These are phyloP conservation scores for Amphiura filiformis DNA, from an alignment of 35 echinoderm and acorn worm species.

Conservation along the genomic window DNA sequence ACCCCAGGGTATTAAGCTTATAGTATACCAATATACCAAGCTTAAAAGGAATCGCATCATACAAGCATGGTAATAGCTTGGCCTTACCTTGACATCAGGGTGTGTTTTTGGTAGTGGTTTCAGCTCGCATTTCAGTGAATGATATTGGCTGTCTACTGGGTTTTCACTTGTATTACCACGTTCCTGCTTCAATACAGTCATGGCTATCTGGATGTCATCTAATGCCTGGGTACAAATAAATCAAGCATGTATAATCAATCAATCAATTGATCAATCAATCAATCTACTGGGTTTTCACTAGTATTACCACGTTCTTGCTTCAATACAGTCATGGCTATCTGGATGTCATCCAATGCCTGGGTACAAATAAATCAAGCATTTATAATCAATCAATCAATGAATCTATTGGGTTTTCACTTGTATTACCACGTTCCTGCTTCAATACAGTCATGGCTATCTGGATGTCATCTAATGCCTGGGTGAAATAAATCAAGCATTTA, in stretches of 20 bases:
- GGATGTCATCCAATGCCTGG: conserved; percentile 76
- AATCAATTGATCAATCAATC: no score
- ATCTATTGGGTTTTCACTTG: conserved; percentile 72
- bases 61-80: no score
- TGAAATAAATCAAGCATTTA: no score
- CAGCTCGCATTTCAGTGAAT: conserved; percentile 76
- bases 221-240: conserved; percentile 67
- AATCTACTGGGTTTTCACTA: conserved; percentile 74
- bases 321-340: conserved; percentile 73
- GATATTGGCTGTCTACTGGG: conserved; percentile 84
- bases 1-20: no score
- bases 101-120: conserved; percentile 54
- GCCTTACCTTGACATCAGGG: conserved; percentile 79
- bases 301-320: conserved; percentile 29
- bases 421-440: conserved; percentile 26
- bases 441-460: conserved; percentile 78
- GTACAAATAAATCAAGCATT: no score
- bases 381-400: no score
- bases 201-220: conserved; percentile 80
- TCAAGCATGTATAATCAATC: no score
- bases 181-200: conserved; percentile 59
- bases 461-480: conserved; percentile 73
- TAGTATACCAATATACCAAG: no score
- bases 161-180: conserved; percentile 39
- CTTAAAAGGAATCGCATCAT: no score